These are phyloP conservation scores for Platycheirus rosarum DNA, from an alignment of 2,888 invertebrate species.

Conservation along the genomic window DNA sequence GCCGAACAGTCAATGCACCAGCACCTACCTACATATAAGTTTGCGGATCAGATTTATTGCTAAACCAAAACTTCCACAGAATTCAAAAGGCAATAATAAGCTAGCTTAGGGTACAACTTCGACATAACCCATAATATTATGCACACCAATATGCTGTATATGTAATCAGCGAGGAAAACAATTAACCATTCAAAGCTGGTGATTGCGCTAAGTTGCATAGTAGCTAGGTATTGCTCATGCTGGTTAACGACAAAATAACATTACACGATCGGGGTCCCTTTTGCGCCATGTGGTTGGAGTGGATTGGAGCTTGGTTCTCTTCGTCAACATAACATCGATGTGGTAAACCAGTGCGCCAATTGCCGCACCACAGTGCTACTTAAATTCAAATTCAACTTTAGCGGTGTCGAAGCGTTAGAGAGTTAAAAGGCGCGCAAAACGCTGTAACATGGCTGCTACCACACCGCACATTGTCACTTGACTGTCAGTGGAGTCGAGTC, in stretches of 20 bases:
- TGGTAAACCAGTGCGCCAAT: conserved; percentile 23
- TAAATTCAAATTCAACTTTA: conserved; percentile 37
- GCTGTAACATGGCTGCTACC: conserved; percentile 41
- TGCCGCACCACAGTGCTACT: conserved; percentile 4
- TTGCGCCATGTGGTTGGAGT: conserved; percentile 23
- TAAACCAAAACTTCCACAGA: background rate
- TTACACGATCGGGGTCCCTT: conserved; percentile 41
- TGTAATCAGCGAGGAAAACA: conserved; percentile 57
- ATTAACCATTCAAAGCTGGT: conserved; percentile 63
- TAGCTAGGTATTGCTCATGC: conserved; percentile 33
- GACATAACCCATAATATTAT: conserved; percentile 28
- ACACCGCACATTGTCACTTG: conserved; percentile 48
- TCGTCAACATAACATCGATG: conserved; percentile 6
- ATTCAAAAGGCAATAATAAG: background rate
- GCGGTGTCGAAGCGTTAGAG: conserved; percentile 39
- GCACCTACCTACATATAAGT: no score
- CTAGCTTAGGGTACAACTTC: conserved; percentile 6
- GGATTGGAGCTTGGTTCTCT: conserved; percentile 18
- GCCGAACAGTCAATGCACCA: no score
- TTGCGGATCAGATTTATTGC: no score
- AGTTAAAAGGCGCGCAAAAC: conserved; percentile 25
- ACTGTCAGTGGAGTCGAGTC: conserved; percentile 50
- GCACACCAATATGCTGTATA: background rate
- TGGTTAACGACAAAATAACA: conserved; percentile 47
- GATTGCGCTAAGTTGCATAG: conserved; percentile 58